phyloP scores from a whole-genome alignment of 2,113 vertebrate genomes.

The Bombycilla garrulus region DNA sequence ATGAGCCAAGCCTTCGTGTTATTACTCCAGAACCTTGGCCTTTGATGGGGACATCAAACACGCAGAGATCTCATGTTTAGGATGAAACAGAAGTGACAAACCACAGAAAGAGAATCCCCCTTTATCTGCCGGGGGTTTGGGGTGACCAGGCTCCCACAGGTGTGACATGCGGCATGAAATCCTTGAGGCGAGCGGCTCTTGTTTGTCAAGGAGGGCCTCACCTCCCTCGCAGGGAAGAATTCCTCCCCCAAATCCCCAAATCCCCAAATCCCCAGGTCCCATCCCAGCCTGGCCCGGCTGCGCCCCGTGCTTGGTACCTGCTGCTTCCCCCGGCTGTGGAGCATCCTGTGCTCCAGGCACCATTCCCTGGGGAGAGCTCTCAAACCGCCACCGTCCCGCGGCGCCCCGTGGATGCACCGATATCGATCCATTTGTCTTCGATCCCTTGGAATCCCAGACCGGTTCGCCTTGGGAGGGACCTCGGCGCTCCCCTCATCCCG shows the following conservation, averaged over 20 bases:
- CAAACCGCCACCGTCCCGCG: neutral
- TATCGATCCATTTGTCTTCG: fast-evolving
- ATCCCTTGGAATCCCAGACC: neutral
- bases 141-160: neutral
- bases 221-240: neutral
- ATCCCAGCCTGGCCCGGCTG: neutral
- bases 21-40: neutral
- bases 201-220: neutral
- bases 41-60: neutral
- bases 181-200: fast-evolving
- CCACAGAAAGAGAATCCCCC: fast-evolving
- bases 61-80: neutral
- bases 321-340: neutral
- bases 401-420: fast-evolving
- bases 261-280: neutral
- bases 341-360: neutral
- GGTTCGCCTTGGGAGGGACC: neutral
- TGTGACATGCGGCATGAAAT: fast-evolving
- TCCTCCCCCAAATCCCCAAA: neutral
- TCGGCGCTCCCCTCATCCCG: neutral
- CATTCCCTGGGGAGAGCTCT: neutral
- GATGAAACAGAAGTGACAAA: neutral
- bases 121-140: neutral
- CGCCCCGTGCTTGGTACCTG: neutral
- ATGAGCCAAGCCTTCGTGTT: neutral